These are phyloP conservation scores for Antheraea yamamai DNA, from an alignment of 2,888 invertebrate genomes.

Conservation along the genomic window DNA sequence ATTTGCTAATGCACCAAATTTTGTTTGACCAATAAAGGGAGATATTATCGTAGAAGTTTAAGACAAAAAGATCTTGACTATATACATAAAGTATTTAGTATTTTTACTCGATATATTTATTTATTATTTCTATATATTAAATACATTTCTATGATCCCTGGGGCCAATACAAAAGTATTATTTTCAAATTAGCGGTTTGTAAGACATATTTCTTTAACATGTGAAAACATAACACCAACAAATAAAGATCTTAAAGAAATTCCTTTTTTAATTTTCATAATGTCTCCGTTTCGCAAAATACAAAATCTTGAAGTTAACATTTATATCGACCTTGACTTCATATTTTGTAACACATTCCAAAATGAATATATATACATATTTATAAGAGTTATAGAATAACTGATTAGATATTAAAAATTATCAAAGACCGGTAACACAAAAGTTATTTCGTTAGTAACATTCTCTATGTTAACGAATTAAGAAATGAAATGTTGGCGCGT, in stretches of 20 bases:
- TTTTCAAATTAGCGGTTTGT: no score
- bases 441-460: neutral
- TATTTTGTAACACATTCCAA: neutral
- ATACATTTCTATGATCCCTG: no score
- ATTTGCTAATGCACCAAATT: no score
- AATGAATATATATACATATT: neutral
- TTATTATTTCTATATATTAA: no score
- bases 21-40: no score
- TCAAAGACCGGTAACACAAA: neutral
- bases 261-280: neutral
- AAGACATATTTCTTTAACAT: neutral
- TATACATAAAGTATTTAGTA: no score
- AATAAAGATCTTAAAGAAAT: neutral
- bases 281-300: neutral
- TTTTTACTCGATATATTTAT: no score
- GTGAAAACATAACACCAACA: neutral
- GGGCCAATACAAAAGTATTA: no score
- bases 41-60: no score
- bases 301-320: neutral
- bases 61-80: no score
- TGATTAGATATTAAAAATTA: neutral
- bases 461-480: neutral
- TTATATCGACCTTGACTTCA: neutral
- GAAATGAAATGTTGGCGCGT: neutral
- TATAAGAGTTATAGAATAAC: neutral